A percentile compares a stretch with the other conserved stretches of the same genome.
Conservation (phyloP, 1,140 invertebrate species). For the Aculops lycopersici region DNA sequence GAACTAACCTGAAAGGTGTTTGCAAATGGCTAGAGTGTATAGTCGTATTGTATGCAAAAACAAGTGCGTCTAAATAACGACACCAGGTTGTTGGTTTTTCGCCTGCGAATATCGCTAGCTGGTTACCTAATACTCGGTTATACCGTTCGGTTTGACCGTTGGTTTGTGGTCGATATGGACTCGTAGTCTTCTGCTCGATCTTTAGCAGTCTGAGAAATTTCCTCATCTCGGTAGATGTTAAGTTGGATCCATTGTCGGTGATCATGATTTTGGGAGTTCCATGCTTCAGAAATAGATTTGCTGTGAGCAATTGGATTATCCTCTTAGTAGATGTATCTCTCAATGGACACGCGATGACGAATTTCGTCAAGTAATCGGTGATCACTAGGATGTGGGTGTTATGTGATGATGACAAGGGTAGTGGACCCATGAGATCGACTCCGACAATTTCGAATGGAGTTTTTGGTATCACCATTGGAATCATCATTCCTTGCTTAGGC, state of each 20-base stretch:
- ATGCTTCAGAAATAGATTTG: too few species aligned
- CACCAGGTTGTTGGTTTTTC: conserved; percentile 17
- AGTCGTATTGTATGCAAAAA: conserved; percentile 18
- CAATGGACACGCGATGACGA: conserved; percentile 10
- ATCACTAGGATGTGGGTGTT: conserved; percentile 12
- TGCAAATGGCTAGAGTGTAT: too few species aligned
- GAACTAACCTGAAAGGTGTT: too few species aligned
- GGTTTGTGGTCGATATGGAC: conserved; percentile 5
- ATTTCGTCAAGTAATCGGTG: conserved; percentile 14
- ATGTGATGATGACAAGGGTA: conserved; percentile 9
- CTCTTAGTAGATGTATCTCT: conserved; percentile 10
- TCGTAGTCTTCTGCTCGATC: conserved; percentile 2
- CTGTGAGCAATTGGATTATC: conserved; percentile 11
- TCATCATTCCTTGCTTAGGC: neutral
- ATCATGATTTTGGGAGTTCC: too few species aligned
- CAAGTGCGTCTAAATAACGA: conserved; percentile 15
- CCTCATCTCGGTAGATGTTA: too few species aligned
- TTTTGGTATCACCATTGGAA: neutral
- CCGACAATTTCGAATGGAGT: neutral
- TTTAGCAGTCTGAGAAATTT: too few species aligned
- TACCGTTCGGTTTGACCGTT: conserved; percentile 10
- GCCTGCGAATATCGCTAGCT: conserved; percentile 12
- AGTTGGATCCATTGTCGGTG: too few species aligned
- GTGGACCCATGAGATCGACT: conserved; percentile 11
- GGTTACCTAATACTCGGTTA: conserved; percentile 8